phyloP scores from a whole-genome alignment of 2,888 invertebrate genomes.

The Patella depressa region DNA sequence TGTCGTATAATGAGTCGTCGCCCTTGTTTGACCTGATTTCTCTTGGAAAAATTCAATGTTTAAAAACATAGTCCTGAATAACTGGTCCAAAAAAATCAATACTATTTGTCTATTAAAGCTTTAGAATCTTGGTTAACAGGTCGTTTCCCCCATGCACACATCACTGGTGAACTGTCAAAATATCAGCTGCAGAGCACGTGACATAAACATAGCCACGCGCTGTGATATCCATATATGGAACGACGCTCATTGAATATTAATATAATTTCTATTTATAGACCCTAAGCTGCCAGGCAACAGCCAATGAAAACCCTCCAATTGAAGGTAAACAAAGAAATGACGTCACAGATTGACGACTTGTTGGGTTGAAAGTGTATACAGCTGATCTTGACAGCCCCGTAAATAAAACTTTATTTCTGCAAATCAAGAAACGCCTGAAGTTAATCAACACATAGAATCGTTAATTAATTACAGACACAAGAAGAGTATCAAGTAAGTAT shows the following conservation, averaged over 20 bases:
- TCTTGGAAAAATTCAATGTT: too few relatives aligned
- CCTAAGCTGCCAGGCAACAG: conserved; percentile 17
- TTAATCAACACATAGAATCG: neutral
- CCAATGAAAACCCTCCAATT: conserved; percentile 32
- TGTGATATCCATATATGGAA: conserved; percentile 33
- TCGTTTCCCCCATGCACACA: neutral
- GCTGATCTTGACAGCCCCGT: conserved; percentile 31
- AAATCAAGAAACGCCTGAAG: neutral
- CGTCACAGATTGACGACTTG: conserved; percentile 35
- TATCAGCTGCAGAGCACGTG: conserved; percentile 33
- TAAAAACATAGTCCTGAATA: too few relatives aligned
- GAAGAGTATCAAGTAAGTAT: neutral
- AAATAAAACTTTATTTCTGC: neutral
- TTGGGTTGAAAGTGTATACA: conserved; percentile 37
- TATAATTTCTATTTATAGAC: conserved; percentile 38
- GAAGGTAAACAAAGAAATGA: conserved; percentile 43
- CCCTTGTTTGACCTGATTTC: too few relatives aligned
- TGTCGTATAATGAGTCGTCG: too few relatives aligned
- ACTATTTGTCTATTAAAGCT: too few relatives aligned
- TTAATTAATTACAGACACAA: neutral
- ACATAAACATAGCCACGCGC: conserved; percentile 38
- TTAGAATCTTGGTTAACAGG: too few relatives aligned
- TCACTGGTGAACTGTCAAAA: conserved; percentile 22
- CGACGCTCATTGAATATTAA: conserved; percentile 53
- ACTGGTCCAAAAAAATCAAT: too few relatives aligned